Base-by-base conservation (phyloP, 2,113 vertebrate genomes). In the Laticauda laticaudata region DNA sequence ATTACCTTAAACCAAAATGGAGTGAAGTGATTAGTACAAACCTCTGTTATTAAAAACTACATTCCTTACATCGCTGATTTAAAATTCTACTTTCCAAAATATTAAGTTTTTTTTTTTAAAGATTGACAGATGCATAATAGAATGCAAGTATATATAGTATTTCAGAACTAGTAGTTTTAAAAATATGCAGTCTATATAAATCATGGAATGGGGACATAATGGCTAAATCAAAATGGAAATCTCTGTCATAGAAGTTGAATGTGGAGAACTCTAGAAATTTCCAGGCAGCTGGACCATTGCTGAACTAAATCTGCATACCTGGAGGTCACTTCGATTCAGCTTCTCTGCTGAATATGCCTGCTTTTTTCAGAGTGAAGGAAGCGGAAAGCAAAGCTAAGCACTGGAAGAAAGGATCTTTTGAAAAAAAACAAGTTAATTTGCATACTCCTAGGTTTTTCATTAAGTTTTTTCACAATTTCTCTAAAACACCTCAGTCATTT, bases 371-470 rank as follows among this genome's bases (percentile, higher is more conserved):
- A 86, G 75, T 54, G 85, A 85, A 86, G 53, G 14, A 8, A 56
- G 21, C 7, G n/a, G 61, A n/a, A 85, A 56, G 51, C 69, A 15
- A 53, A 0, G 5, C 2, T 45, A 24, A 20, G 1, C 53, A 57
- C 3, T 24, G 39, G 14, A 15, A 91, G 12, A 56, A 86, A 91
- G 24, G 4, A 56, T 81, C 24, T 81, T n/a, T 54, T 45, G 0
- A 15, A 55, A 20, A 4, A 24, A 23, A 23, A 14, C 81, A 55
- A 1, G 39, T 39, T 53, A 20, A 53, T 53, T 69, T 90, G 26
- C n/a, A 57, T 86, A 43, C 45, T 64, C 45, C 45, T 87, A 48
- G 97, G 95, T 96, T 96, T 97, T 97, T 94, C 96, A 93, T 90
- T 89, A 95, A 95, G 48, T 92, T 93, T 95, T 96, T 96, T 95